These are phyloP conservation scores for Smutsia temminckii DNA, from an alignment of 2,797 vertebrate species.

Conservation along the genomic window DNA sequence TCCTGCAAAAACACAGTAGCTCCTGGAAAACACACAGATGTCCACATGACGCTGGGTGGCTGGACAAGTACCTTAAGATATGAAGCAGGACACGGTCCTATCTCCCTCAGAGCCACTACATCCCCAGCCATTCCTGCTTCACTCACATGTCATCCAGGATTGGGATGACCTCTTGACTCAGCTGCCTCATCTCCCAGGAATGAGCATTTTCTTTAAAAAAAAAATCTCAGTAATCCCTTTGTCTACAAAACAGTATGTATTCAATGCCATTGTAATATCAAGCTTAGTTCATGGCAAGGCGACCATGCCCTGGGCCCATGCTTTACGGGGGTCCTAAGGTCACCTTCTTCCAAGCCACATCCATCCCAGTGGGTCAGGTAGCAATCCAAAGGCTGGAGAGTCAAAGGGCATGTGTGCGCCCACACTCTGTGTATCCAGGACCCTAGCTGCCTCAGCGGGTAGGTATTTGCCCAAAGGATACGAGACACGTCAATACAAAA, in stretches of 20 bases:
- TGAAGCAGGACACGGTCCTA: neutral
- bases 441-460: neutral
- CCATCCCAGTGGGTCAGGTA: neutral
- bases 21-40: neutral
- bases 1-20: neutral
- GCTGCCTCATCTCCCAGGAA: neutral
- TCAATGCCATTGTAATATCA: neutral
- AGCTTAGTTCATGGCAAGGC: neutral
- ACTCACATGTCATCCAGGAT: neutral
- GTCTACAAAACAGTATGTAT: neutral
- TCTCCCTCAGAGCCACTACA: fast-evolving
- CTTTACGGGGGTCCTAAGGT: neutral
- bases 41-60: neutral
- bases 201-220: neutral
- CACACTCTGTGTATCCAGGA: neutral
- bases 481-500: neutral
- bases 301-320: neutral
- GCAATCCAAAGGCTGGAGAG: neutral
- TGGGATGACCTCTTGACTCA: neutral
- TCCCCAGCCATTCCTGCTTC: neutral
- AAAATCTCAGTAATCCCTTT: neutral
- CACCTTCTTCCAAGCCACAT: neutral
- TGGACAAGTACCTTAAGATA: fast-evolving
- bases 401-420: neutral
- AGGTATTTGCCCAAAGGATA: neutral